Conservation (phyloP, 2,797 vertebrate genomes). For the Rhodeus uyekii region DNA sequence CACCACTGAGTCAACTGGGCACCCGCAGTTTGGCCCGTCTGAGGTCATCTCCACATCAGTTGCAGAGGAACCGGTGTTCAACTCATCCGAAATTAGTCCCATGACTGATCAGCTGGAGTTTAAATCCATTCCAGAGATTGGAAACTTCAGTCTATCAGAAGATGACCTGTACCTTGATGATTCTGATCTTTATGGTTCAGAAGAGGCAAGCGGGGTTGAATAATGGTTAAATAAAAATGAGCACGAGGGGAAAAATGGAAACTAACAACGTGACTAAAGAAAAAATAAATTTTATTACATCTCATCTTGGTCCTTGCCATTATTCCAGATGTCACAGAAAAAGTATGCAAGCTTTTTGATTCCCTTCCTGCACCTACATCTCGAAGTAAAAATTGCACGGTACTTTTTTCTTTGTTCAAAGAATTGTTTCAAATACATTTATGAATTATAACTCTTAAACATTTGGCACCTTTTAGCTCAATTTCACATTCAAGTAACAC, state of each 20-base stretch:
- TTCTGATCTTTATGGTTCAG: not conserved
- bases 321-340: not conserved
- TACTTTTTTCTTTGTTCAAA: not conserved
- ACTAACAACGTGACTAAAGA: not conserved
- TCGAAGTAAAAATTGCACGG: not conserved
- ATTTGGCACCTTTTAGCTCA: too few relatives aligned
- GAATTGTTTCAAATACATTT: not conserved
- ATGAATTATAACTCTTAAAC: not conserved
- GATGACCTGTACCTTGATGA: not conserved
- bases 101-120: not conserved
- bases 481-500: not conserved
- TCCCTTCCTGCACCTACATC: too few relatives aligned
- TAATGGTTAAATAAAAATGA: not conserved
- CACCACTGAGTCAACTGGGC: constrained; percentile 14
- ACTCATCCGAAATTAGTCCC: not conserved
- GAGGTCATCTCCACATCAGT: not conserved
- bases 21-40: not conserved
- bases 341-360: not conserved
- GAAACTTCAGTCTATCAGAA: not conserved
- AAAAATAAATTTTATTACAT: not conserved
- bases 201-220: constrained; percentile 21
- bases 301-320: not conserved
- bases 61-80: not conserved
- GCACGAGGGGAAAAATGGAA: not conserved
- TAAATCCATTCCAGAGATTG: not conserved